Evolutionary conservation across 2,888 invertebrate species (phyloP), one percentile per base, ranked within the genome.

Genomic region (Exocentrus adspersus): DNA sequence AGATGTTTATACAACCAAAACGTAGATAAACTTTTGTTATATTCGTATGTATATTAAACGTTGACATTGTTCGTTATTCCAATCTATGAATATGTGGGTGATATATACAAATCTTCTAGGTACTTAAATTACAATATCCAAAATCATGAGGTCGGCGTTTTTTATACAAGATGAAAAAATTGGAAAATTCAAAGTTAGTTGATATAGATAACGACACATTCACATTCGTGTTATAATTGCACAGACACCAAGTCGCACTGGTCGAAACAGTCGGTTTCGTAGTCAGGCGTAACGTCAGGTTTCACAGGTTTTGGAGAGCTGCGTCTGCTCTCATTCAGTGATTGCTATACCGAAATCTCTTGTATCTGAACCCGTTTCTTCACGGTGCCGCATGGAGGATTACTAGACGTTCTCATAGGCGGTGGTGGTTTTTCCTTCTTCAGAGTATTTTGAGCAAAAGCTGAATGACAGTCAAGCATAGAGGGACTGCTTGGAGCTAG

Each of bases 341-440:
- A 74, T 68, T 72, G 86, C 88, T 90, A 92, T 80, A 92, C 92
- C 64, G 91, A 90, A 81, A 92, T 92, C 83, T 92, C 92, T 82
- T 92, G 91, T 74, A 92, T 92, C 83, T 92, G 92, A 64, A 92
- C 92, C 77, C 92, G 87, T 81, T 92, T 92, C 82, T 92, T 92
- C 72, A 90, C 85, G 20, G 89, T 88, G 32, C 84, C 86, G 60
- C 81, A 85, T 14, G 84, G 82, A 78, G 77, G 78, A 68, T 81
- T 82, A 67, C 82, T 82, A 0, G 82, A 79, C 7, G 83, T 81
- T 42, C 83, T 72, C 43, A 81, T 72, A 2, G 83, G 84, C 1
- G 83, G 83, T 32, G 78, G 78, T 1, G 83, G 83, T 62, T 79
- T 81, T 28, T 81, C 81, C 57, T 70, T 75, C 59, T 71, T 75